Base-by-base conservation (phyloP, 1,140 invertebrate genomes). In the Periplaneta americana region DNA sequence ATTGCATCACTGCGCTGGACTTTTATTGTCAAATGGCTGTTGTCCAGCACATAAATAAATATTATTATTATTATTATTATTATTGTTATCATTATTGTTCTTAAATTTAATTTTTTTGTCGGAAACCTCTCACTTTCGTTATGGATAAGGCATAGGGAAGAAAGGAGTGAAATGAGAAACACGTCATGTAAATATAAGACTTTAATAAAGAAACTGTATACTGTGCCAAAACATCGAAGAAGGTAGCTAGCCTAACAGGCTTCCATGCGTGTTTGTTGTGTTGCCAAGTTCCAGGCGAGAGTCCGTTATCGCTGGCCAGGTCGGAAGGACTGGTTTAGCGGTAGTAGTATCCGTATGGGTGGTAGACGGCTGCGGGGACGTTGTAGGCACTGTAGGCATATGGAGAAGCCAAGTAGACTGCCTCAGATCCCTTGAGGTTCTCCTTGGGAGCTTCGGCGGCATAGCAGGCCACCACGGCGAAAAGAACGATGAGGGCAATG, bases 401-500 rank as follows among this genome's bases (percentile, higher is more conserved):
- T 33, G 77, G 77, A 9, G 77, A 35, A 28, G 77, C 77, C 28
- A 78, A 1, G 35, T 78, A 78, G 9, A 78, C 77, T 28, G 77
- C 77, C 77, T 78, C 77, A 2, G 77, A 78, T 33, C 77, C 77
- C 35, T 78, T 78, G 33, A 78, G 35, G 77, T 15, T 1, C 34
- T 78, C 77, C 77, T 78, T 78, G 77, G 77, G 10, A 32, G 77
- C 35, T 18, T 78, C 77, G 34, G 77, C 35, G 34, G 77, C 34
- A 39, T 77, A 77, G 31, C 75, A 77, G 34, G 77, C 77, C 77
- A 78, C 77, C 11, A 78, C n/a, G 77, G 77, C 77, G 77, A 78
- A 39, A 1, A 78, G 33, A 18, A 78, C 3, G 3, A 78, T 5
- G 22, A 66, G n/a, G 11, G 48, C 48, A 66, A 66, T n/a, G 10